Conservation (phyloP, 1,140 invertebrate species). For the Micrasema minimum region DNA sequence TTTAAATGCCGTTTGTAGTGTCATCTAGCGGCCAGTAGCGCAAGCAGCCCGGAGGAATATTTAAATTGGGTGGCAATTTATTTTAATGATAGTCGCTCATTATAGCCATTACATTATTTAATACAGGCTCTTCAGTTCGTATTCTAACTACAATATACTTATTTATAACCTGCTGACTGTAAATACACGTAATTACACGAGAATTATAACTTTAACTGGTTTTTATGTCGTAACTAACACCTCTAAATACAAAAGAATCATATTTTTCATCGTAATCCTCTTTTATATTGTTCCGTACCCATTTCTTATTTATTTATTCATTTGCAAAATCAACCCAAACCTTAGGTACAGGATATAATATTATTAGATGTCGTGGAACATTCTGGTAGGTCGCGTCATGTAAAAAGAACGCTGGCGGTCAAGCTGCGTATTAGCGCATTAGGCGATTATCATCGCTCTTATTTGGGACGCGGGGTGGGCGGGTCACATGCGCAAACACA, state of each 20-base stretch:
- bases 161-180: background rate
- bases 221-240: background rate
- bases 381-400: too few relatives aligned
- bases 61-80: constrained; percentile 7
- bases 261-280: background rate
- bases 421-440: too few relatives aligned
- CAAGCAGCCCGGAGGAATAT: background rate
- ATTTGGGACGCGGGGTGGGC: too few relatives aligned
- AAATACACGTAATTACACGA: background rate
- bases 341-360: too few relatives aligned
- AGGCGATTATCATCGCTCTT: too few relatives aligned
- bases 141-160: background rate
- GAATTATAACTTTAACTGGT: background rate
- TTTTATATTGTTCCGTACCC: background rate
- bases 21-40: constrained; percentile 5
- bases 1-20: background rate
- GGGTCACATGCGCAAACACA: too few relatives aligned
- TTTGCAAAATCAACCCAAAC: too few relatives aligned
- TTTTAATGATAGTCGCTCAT: background rate
- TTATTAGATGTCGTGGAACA: too few relatives aligned
- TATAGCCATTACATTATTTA: too few relatives aligned
- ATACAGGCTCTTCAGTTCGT: constrained; percentile 1
- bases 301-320: too few relatives aligned
- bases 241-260: background rate
- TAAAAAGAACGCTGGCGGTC: too few relatives aligned